phyloP scores from a whole-genome alignment of 2,888 invertebrate genomes.

The Pheosia tremula region DNA sequence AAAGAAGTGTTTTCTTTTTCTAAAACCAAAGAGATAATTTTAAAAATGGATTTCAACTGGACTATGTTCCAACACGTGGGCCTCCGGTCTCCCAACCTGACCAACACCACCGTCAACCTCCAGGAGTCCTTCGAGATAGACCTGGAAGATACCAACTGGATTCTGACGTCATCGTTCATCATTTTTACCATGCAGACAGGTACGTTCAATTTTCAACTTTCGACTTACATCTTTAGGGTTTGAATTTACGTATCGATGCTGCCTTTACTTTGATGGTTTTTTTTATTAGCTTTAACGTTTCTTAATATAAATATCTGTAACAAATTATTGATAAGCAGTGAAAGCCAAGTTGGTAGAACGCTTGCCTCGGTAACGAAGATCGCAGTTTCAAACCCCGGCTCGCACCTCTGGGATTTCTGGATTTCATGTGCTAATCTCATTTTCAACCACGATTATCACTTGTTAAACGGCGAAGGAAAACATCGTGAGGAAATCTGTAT shows the following conservation, averaged over 20 bases:
- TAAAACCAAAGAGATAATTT: not conserved
- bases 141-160: conserved; percentile 93
- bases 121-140: conserved; percentile 88
- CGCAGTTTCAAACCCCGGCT: not conserved
- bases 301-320: too few species aligned
- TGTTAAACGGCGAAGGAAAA: too few species aligned
- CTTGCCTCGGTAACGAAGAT: not conserved
- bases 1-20: conserved; percentile 7
- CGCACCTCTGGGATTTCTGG: not conserved
- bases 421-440: not conserved
- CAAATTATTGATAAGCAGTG: not conserved
- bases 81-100: conserved; percentile 66
- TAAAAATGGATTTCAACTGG: conserved; percentile 66
- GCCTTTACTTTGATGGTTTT: too few species aligned
- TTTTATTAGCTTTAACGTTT: too few species aligned
- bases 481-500: too few species aligned
- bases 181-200: conserved; percentile 97
- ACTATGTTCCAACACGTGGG: conserved; percentile 53
- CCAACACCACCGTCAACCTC: conserved; percentile 72
- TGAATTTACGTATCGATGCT: too few species aligned
- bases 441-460: too few species aligned
- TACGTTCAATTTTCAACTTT: conserved; percentile 55
- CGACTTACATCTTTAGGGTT: not conserved
- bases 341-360: not conserved
- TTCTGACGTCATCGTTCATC: conserved; percentile 85